These are phyloP conservation scores for Meiosimyza platycephala DNA, from an alignment of 2,888 invertebrate genomes.

Conservation along the genomic window DNA sequence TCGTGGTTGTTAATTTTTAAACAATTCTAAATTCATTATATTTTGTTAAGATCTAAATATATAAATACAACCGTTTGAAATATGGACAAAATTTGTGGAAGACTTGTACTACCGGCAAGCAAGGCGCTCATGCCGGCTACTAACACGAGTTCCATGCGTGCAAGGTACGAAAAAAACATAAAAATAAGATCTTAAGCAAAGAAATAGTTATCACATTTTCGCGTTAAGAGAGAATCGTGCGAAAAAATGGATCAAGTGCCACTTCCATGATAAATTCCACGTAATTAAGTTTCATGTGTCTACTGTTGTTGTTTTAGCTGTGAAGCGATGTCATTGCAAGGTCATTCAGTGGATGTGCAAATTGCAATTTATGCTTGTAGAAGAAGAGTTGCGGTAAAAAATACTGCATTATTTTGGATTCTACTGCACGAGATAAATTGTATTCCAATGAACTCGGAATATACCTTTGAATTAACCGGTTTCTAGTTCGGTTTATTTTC, in stretches of 20 bases:
- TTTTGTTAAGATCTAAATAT: neutral
- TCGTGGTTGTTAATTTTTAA: neutral
- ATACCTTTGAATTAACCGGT: too few relatives aligned
- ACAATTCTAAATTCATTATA: neutral
- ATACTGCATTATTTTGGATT: neutral
- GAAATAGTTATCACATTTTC: neutral
- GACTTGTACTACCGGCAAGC: slow-evolving; percentile 47
- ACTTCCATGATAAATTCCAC: slow-evolving; percentile 25
- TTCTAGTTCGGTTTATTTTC: too few relatives aligned
- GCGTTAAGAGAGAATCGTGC: neutral
- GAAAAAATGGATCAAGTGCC: neutral
- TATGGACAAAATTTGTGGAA: slow-evolving; percentile 52
- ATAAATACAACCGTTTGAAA: slow-evolving; percentile 3
- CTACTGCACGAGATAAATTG: too few relatives aligned
- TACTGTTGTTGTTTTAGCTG: slow-evolving; percentile 6
- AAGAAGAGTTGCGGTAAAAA: neutral
- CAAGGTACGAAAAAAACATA: slow-evolving; percentile 46
- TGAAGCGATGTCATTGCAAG: slow-evolving; percentile 41
- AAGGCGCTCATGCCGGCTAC: slow-evolving; percentile 47
- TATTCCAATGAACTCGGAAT: too few relatives aligned
- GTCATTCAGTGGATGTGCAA: slow-evolving; percentile 41
- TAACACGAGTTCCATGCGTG: slow-evolving; percentile 42
- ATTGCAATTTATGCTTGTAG: slow-evolving; percentile 1
- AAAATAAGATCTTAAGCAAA: slow-evolving; percentile 14
- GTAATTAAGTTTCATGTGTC: slow-evolving; percentile 1